A percentile compares a stretch with the other conserved stretches of the same genome.
Evolutionary conservation across 2,113 vertebrate genomes (phyloP).

Genomic region (Eublepharis macularius): DNA sequence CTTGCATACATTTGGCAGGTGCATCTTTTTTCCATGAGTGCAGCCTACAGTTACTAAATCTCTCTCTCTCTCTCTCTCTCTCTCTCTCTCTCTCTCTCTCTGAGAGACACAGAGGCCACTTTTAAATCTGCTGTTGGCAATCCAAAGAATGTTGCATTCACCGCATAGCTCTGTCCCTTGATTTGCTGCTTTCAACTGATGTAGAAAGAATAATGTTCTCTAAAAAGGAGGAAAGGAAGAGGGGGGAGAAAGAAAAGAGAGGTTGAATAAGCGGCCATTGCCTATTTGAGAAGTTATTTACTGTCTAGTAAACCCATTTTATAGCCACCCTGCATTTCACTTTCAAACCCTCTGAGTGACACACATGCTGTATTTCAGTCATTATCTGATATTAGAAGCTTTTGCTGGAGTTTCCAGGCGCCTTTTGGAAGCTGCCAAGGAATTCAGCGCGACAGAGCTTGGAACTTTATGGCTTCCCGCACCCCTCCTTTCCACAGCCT

Average conservation of each 20-base stretch:
- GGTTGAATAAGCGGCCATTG: conserved; percentile 57
- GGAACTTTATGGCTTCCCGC: conserved; percentile 41
- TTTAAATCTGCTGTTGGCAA: background rate
- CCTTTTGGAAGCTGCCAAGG: conserved; percentile 58
- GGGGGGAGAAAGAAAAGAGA: conserved; percentile 6
- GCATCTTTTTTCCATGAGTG: background rate
- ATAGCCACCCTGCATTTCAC: conserved; percentile 55
- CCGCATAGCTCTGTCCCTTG: background rate
- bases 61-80: too few species aligned
- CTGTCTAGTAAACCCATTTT: conserved; percentile 59
- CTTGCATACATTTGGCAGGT: background rate
- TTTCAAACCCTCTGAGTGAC: conserved; percentile 47
- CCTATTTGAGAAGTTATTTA: conserved; percentile 62
- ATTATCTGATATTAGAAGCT: conserved; percentile 59
- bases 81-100: background rate
- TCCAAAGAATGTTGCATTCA: background rate
- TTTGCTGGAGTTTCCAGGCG: conserved; percentile 56
- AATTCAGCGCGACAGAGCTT: conserved; percentile 48
- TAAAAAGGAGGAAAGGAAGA: background rate
- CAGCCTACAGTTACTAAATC: background rate
- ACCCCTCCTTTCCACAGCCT: conserved; percentile 26
- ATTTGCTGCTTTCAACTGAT: background rate
- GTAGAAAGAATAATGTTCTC: conserved; percentile 5
- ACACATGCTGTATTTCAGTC: conserved; percentile 54
- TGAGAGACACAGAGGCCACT: background rate